Evolutionary conservation across 2,797 vertebrate species (phyloP).

Genomic region (Cossypha dichroa): DNA sequence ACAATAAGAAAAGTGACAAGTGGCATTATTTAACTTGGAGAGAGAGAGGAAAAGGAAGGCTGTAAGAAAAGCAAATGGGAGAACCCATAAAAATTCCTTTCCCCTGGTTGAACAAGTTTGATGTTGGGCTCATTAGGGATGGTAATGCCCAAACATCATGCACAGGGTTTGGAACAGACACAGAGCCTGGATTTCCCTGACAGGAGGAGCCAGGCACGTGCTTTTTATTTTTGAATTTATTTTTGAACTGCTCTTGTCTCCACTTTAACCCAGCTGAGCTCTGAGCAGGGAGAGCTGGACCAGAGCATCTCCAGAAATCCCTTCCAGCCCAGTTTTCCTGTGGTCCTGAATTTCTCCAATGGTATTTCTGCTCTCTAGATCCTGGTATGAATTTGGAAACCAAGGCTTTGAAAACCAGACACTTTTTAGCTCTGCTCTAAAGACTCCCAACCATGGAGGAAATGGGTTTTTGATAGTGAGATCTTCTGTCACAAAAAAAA

Average conservation of each 20-base stretch:
- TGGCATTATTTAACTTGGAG: background rate
- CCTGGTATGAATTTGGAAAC: background rate
- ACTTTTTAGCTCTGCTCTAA: background rate
- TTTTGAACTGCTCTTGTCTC: background rate
- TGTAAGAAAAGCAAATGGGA: background rate
- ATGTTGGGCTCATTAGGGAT: background rate
- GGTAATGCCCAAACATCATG: background rate
- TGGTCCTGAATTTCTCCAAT: background rate
- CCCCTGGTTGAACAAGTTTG: background rate
- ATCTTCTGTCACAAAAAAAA: background rate
- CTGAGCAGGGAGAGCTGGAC: background rate
- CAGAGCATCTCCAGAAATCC: background rate
- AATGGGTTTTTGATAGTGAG: background rate
- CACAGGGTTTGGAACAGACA: background rate
- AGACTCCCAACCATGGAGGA: accelerated
- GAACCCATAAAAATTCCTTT: background rate
- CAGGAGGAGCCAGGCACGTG: background rate
- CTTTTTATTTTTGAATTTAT: background rate
- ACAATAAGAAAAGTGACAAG: background rate
- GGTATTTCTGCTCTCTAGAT: background rate
- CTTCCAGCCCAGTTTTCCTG: background rate
- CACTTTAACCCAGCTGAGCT: background rate
- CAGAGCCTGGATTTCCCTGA: background rate
- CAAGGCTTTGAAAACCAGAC: background rate
- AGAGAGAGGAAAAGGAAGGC: background rate